Conservation (phyloP, 2,888 invertebrate genomes). For the Zhengitettix transpicula region DNA sequence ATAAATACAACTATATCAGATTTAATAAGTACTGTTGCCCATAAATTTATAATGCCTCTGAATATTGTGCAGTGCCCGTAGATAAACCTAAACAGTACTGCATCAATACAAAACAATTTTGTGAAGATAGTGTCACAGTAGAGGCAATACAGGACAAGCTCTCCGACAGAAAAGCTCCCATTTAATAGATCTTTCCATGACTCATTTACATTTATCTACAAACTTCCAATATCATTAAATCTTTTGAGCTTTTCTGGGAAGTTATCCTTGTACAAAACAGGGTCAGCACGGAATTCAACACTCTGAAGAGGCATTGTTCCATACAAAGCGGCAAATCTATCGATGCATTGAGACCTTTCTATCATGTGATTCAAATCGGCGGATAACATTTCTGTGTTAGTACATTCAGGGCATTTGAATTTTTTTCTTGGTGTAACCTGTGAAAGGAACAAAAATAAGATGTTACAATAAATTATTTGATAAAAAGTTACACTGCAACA, state of each 20-base stretch:
- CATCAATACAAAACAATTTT: too few species aligned
- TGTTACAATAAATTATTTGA: constrained; percentile 1
- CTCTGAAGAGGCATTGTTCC: constrained; percentile 74
- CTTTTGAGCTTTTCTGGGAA: constrained; percentile 72
- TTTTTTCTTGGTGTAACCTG: constrained; percentile 89
- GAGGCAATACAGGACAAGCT: too few species aligned
- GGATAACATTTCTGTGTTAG: constrained; percentile 84
- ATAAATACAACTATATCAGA: too few species aligned
- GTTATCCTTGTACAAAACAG: constrained; percentile 75
- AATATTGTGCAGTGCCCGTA: too few species aligned
- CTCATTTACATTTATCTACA: constrained; percentile 31
- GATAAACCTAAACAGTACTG: too few species aligned
- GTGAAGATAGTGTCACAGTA: too few species aligned
- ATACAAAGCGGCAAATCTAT: constrained; percentile 59
- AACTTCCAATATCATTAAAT: constrained; percentile 77
- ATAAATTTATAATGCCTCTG: too few species aligned
- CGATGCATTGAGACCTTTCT: constrained; percentile 79
- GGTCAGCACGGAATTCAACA: constrained; percentile 89
- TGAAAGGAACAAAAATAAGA: constrained; percentile 9
- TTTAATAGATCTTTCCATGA: too few species aligned
- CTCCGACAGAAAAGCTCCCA: too few species aligned
- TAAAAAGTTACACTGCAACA: not conserved
- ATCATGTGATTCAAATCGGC: constrained; percentile 87
- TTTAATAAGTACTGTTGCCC: too few species aligned
- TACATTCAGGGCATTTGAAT: constrained; percentile 92